These are phyloP conservation scores for Actenoides hombroni DNA, from an alignment of 2,113 vertebrate genomes.

Conservation along the genomic window DNA sequence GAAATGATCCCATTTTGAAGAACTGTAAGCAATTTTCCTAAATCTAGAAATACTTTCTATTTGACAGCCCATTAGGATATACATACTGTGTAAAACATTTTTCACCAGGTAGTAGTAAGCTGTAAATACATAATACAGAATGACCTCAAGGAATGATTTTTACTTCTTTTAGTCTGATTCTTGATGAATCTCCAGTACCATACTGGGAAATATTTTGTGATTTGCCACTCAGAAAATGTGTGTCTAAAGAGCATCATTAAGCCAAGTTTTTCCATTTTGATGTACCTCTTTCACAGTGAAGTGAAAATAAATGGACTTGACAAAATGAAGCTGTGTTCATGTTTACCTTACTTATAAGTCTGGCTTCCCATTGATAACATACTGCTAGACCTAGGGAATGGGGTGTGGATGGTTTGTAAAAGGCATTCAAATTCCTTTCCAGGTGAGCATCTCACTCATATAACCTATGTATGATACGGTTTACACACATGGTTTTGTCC, in stretches of 20 bases:
- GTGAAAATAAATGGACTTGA: neutral
- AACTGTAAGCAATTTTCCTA: neutral
- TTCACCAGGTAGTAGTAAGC: slow-evolving; percentile 39
- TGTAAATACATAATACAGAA: slow-evolving; percentile 22
- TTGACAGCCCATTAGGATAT: neutral
- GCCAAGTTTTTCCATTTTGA: neutral
- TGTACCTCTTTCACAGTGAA: neutral
- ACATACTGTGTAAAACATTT: neutral
- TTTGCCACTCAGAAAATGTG: slow-evolving; percentile 36
- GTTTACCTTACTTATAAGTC: neutral
- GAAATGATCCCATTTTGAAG: neutral
- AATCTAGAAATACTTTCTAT: neutral
- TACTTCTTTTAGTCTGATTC: slow-evolving; percentile 23
- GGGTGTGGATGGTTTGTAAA: neutral
- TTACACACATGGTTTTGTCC: neutral
- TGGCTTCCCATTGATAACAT: neutral
- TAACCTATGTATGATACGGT: neutral
- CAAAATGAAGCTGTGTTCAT: neutral
- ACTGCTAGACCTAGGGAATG: neutral
- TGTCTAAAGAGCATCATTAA: slow-evolving; percentile 58
- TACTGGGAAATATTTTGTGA: slow-evolving; percentile 35
- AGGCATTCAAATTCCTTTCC: neutral
- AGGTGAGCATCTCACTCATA: neutral
- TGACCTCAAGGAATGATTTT: slow-evolving; percentile 31
- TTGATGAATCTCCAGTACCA: slow-evolving; percentile 55